These are phyloP conservation scores for Rhysida immarginata DNA, from an alignment of 1,140 invertebrate species.

Conservation along the genomic window DNA sequence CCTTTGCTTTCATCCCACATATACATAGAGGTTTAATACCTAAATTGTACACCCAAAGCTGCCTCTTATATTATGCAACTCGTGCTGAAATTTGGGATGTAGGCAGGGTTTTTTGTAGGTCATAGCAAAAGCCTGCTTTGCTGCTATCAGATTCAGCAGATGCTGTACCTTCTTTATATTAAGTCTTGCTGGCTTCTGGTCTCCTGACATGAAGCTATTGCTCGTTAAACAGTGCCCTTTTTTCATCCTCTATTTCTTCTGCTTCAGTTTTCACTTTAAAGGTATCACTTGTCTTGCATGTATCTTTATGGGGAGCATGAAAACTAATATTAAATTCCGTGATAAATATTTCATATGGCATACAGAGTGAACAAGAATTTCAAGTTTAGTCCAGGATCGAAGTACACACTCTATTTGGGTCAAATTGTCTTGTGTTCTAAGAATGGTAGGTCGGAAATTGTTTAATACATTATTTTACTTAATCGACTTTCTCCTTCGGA, in stretches of 20 bases:
- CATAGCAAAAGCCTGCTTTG: not conserved
- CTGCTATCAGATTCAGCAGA: not conserved
- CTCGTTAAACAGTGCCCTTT: not conserved
- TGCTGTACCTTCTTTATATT: not conserved
- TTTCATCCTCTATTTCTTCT: not conserved
- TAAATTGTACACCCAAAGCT: not conserved
- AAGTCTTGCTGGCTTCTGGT: not conserved
- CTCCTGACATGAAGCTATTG: not conserved
- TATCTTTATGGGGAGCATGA: not conserved
- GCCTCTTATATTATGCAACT: not conserved
- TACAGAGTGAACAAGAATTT: not conserved
- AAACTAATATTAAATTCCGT: not conserved
- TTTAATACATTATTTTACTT: not conserved
- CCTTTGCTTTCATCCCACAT: not conserved
- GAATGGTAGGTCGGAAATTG: not conserved
- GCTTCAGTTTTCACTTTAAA: not conserved
- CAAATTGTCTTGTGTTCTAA: not conserved
- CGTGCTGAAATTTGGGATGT: not conserved
- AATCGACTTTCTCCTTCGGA: not conserved
- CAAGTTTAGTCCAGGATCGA: not conserved
- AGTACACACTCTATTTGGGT: not conserved
- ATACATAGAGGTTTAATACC: not conserved
- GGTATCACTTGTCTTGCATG: not conserved
- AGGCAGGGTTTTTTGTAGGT: not conserved
- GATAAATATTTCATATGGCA: not conserved